A percentile compares a stretch with the other conserved stretches of the same genome.
phyloP scores from a whole-genome alignment of 2,888 invertebrate genomes.

The Doris montereyensis region DNA sequence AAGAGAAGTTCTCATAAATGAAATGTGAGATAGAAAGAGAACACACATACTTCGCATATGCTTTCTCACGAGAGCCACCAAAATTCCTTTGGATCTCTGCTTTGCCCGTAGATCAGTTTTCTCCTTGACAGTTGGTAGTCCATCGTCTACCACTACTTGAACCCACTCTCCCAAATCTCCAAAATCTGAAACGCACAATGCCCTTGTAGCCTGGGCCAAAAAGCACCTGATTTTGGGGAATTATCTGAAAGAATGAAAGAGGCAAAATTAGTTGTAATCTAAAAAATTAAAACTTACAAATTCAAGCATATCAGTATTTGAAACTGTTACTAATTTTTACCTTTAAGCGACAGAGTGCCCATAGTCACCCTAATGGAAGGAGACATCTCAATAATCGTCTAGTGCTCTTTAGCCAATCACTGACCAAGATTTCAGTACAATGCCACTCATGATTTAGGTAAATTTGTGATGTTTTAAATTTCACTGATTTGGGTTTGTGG shows the following conservation, averaged over 20 bases:
- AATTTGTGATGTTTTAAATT: too few species aligned
- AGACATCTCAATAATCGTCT: too few species aligned
- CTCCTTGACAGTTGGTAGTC: conserved; percentile 71
- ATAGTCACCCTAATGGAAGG: too few species aligned
- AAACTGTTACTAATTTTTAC: too few species aligned
- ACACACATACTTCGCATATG: conserved; percentile 73
- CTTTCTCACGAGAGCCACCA: conserved; percentile 74
- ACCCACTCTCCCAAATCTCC: conserved; percentile 74
- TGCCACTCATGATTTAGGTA: too few species aligned
- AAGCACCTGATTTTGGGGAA: conserved; percentile 68
- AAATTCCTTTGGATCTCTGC: conserved; percentile 72
- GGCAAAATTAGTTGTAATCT: background rate
- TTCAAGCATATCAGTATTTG: too few species aligned
- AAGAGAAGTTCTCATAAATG: too few species aligned
- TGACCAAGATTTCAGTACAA: too few species aligned
- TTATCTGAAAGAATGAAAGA: conserved; percentile 65
- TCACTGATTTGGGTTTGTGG: too few species aligned
- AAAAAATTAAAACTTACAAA: background rate
- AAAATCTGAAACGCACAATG: conserved; percentile 71
- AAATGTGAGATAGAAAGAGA: background rate
- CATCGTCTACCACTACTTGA: conserved; percentile 73
- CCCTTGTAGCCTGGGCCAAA: conserved; percentile 70
- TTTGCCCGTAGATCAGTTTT: conserved; percentile 70
- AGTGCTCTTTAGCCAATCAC: too few species aligned
- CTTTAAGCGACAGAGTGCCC: too few species aligned